These are phyloP conservation scores for Labrus mixtus DNA, from an alignment of 2,113 vertebrate genomes.

Conservation along the genomic window DNA sequence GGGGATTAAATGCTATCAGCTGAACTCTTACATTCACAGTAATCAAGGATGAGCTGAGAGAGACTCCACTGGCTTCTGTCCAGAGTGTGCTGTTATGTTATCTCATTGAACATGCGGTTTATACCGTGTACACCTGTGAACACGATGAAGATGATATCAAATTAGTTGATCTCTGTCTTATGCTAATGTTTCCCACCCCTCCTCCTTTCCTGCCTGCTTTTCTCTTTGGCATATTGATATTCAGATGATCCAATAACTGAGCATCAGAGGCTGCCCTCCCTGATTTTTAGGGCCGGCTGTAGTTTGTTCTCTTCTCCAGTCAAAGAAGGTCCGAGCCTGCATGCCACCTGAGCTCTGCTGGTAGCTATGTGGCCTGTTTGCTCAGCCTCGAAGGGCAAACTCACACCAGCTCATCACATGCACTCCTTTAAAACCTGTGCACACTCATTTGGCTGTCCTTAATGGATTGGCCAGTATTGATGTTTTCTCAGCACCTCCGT, in stretches of 20 bases:
- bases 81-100: slow-evolving; percentile 15
- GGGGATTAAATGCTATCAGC: background rate
- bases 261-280: background rate
- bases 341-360: slow-evolving; percentile 27
- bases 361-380: slow-evolving; percentile 67
- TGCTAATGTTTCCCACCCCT: slow-evolving; percentile 8
- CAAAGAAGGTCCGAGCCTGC: slow-evolving; percentile 7
- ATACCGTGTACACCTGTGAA: slow-evolving; percentile 39
- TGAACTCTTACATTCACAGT: background rate
- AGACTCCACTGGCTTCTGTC: slow-evolving; percentile 40
- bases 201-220: slow-evolving; percentile 2
- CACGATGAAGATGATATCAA: slow-evolving; percentile 46
- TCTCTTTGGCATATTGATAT: slow-evolving; percentile 30
- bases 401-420: slow-evolving; percentile 76
- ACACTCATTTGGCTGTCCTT: slow-evolving; percentile 69
- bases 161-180: slow-evolving; percentile 36
- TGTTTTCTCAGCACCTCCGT: slow-evolving; percentile 74
- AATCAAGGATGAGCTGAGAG: slow-evolving; percentile 6
- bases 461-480: slow-evolving; percentile 68
- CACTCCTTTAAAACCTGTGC: slow-evolving; percentile 63
- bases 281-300: background rate
- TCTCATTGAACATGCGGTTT: slow-evolving; percentile 43
- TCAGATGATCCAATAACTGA: slow-evolving; percentile 16
- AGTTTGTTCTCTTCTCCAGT: background rate
- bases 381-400: slow-evolving; percentile 52